Conservation (phyloP, 2,797 vertebrate species). For the Pipistrellus pipistrellus region DNA sequence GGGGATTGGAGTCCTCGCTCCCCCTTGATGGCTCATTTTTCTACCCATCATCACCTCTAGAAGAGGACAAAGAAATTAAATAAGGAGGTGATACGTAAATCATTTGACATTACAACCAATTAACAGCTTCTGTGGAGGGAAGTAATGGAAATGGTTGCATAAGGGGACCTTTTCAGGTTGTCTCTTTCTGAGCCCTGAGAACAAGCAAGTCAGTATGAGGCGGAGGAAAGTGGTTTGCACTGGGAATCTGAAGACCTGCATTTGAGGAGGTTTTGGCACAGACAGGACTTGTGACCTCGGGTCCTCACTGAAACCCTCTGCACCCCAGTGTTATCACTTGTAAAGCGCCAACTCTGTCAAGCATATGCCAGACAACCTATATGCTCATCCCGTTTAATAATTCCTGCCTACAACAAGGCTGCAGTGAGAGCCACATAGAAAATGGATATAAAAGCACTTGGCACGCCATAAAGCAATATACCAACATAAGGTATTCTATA, state of each 20-base stretch:
- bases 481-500: background rate
- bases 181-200: background rate
- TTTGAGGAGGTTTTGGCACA: background rate
- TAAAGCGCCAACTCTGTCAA: background rate
- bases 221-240: background rate
- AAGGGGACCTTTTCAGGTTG: background rate
- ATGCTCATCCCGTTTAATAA: background rate
- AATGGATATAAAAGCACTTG: background rate
- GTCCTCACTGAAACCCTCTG: background rate
- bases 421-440: background rate
- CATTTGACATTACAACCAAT: slow-evolving; percentile 50
- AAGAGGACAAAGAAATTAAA: slow-evolving; percentile 60
- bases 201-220: background rate
- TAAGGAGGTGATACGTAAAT: slow-evolving; percentile 47
- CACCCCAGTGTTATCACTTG: background rate
- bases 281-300: background rate
- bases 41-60: slow-evolving; percentile 24
- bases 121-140: background rate
- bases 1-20: background rate
- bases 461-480: background rate
- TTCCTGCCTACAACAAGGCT: background rate
- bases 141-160: background rate
- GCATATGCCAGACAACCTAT: background rate
- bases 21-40: slow-evolving; percentile 18
- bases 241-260: background rate